A percentile compares a stretch with the other conserved stretches of the same genome.
Evolutionary conservation across 2,888 invertebrate genomes (phyloP).

Genomic region (Loripinus fragilis): DNA sequence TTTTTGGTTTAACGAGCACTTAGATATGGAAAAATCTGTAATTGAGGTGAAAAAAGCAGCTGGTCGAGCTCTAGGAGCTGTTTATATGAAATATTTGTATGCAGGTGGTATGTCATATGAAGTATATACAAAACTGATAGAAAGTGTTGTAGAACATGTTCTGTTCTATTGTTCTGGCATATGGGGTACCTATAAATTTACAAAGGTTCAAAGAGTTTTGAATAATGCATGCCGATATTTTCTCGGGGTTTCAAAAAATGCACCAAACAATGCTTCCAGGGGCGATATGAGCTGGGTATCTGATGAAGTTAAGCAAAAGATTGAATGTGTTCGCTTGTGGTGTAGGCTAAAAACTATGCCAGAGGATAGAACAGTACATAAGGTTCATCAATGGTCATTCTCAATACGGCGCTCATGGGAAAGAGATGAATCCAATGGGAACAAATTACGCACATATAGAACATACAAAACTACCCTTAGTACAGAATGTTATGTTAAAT

Average conservation of each 20-base stretch:
- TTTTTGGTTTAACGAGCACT: slow-evolving; percentile 33
- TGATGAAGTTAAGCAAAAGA: background rate
- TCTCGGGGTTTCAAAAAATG: slow-evolving; percentile 15
- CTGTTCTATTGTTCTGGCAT: slow-evolving; percentile 25
- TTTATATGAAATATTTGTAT: slow-evolving; percentile 17
- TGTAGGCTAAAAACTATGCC: too few relatives aligned
- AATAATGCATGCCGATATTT: slow-evolving; percentile 24
- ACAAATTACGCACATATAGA: slow-evolving; percentile 15
- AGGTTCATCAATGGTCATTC: too few relatives aligned
- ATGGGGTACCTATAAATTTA: slow-evolving; percentile 24
- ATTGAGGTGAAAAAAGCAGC: slow-evolving; percentile 27
- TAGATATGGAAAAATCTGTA: slow-evolving; percentile 5
- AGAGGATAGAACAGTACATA: too few relatives aligned
- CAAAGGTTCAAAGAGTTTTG: slow-evolving; percentile 8
- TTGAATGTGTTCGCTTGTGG: too few relatives aligned
- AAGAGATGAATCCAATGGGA: background rate
- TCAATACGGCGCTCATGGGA: background rate
- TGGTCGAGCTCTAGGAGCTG: slow-evolving; percentile 24
- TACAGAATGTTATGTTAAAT: background rate
- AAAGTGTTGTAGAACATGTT: slow-evolving; percentile 22
- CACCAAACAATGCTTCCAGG: slow-evolving; percentile 8
- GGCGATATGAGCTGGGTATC: slow-evolving; percentile 27
- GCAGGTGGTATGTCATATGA: slow-evolving; percentile 32
- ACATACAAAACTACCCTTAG: slow-evolving; percentile 8
- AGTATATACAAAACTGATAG: slow-evolving; percentile 22